Conservation (phyloP, 2,113 vertebrate genomes). For the Casuarius casuarius region DNA sequence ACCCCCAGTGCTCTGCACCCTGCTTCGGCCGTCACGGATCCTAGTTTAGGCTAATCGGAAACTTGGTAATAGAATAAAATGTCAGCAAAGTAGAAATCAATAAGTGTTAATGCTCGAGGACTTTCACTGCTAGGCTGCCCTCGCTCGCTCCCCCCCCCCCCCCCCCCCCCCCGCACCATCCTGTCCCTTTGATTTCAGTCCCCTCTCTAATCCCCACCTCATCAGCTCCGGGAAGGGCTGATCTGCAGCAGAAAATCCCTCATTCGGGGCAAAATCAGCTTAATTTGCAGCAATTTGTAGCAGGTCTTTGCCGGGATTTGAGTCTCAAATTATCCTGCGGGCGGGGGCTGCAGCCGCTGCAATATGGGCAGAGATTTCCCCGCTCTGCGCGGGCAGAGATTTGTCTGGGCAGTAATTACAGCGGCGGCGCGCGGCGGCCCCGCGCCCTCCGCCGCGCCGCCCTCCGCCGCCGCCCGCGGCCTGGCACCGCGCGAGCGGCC, state of each 20-base stretch:
- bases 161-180: conserved; percentile 38
- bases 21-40: background rate
- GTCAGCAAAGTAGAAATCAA: conserved; percentile 75
- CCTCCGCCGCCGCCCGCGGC: background rate
- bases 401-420: conserved; percentile 63
- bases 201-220: conserved; percentile 83
- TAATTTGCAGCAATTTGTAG: conserved; percentile 87
- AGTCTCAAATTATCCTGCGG: conserved; percentile 84
- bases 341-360: conserved; percentile 62
- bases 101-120: conserved; percentile 69
- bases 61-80: conserved; percentile 78
- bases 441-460: background rate
- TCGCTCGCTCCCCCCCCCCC: background rate
- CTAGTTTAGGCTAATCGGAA: conserved; percentile 70
- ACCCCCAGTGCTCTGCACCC: background rate
- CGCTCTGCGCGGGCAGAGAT: conserved; percentile 20
- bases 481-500: conserved; percentile 48
- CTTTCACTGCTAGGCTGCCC: conserved; percentile 72
- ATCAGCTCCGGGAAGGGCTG: conserved; percentile 82
- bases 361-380: conserved; percentile 70
- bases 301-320: conserved; percentile 83
- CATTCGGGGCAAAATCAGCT: conserved; percentile 86
- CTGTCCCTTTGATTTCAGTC: conserved; percentile 73
- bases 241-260: conserved; percentile 85
- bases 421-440: background rate